Conservation (phyloP, 2,888 invertebrate genomes). For the Strigamia transsilvanica region DNA sequence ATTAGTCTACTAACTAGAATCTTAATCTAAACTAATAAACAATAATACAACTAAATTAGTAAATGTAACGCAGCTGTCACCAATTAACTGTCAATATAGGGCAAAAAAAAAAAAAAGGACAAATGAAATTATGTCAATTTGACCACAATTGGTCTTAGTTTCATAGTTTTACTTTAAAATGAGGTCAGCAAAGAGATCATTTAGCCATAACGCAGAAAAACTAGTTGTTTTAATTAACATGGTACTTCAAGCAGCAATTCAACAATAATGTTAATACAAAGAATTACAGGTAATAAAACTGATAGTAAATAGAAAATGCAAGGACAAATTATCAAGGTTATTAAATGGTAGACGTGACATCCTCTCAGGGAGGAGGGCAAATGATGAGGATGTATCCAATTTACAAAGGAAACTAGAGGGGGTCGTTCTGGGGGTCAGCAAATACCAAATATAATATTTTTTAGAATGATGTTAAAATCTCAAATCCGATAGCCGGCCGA, state of each 20-base stretch:
- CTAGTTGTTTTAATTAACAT: not conserved
- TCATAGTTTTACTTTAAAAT: not conserved
- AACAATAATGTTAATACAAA: not conserved
- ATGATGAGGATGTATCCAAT: slow-evolving; percentile 27
- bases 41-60: not conserved
- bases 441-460: not conserved
- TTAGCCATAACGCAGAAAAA: not conserved
- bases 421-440: not conserved
- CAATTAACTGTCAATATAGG: not conserved
- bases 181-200: not conserved
- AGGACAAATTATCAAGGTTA: slow-evolving; percentile 32
- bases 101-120: not conserved
- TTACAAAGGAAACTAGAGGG: slow-evolving; percentile 18
- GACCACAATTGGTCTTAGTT: not conserved
- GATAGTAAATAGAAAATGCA: not conserved
- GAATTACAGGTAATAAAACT: not conserved
- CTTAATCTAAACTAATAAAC: not conserved
- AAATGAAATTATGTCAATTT: slow-evolving; percentile 18
- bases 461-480: not conserved
- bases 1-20: not conserved
- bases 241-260: not conserved
- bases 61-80: not conserved
- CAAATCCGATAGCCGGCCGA: not conserved
- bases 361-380: slow-evolving; percentile 18
- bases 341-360: slow-evolving; percentile 15